Base-by-base conservation (phyloP, 2,888 invertebrate species). In the Ochlodes sylvanus region DNA sequence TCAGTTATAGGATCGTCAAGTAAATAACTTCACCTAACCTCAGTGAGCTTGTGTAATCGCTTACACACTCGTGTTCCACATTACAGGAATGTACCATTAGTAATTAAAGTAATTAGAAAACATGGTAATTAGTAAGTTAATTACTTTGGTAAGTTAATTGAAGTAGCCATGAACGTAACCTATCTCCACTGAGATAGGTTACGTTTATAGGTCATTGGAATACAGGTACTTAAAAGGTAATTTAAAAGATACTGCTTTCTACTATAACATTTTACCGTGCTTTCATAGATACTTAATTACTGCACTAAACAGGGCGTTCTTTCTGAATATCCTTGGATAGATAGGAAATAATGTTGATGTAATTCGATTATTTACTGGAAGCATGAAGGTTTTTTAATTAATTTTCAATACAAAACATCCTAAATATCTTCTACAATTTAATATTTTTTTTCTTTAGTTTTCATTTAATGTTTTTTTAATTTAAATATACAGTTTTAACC, bases 141-240 rank as follows among this genome's bases (percentile, higher is more conserved):
- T 47, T 47, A 47, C 44, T 15, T 17, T 47, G 44, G 44, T 15
- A 47, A 47, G 44, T 17, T 47, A 47, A 47, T 47, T 47, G 44
- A 47, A 47, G 44, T 47, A 47, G 44, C 44, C 15, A 47, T 47
- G 44, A 47, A 17, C 7, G 44, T n/a, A n/a, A n/a, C n/a, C n/a
- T n/a, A n/a, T n/a, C n/a, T n/a, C 1, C 44, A 17, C 15, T 17
- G 42, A 47, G 44, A 47, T 47, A 47, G 44, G 44, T 47, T 47
- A 17, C 44, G 15, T 47, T 47, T 47, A 47, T 47, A 47, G 44
- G 44, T 47, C 7, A 12, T 47, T 47, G 44, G 44, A 47, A 47
- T 47, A 47, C 17, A 9, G 15, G 17, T 47, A 38, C 3, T 27
- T 27, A 5, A 2, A 27, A 27, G 12, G 34, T 4, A 7, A 34